Conservation (phyloP, 92 coral and sea anemone genomes). For the Meandrina meandrites region DNA sequence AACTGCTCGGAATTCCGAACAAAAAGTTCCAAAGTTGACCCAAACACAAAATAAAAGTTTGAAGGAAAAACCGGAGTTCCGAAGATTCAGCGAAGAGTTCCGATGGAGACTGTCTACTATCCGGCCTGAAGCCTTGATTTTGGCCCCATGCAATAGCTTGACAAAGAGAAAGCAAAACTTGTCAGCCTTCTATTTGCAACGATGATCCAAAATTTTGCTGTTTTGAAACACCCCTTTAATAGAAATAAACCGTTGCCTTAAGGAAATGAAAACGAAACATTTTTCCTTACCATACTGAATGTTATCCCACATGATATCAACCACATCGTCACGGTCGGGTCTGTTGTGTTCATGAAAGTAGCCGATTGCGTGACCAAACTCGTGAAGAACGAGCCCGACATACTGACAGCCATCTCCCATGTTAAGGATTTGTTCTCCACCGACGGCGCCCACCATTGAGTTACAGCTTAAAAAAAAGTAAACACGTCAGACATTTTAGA, state of each 20-base stretch:
- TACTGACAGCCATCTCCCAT: slow-evolving; percentile 84
- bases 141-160: background rate
- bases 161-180: background rate
- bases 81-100: background rate
- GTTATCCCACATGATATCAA: slow-evolving; percentile 76
- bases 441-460: slow-evolving; percentile 82
- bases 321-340: slow-evolving; percentile 82
- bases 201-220: background rate
- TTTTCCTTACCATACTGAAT: slow-evolving; percentile 59
- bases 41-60: background rate
- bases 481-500: no score
- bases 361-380: slow-evolving; percentile 89
- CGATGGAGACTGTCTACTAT: no score
- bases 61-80: background rate
- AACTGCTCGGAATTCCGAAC: background rate
- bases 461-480: slow-evolving; percentile 57
- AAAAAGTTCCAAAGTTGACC: background rate
- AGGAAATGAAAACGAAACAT: background rate
- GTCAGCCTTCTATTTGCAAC: background rate
- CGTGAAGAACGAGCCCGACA: slow-evolving; percentile 82
- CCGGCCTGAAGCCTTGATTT: no score
- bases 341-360: slow-evolving; percentile 87
- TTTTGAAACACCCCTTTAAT: background rate
- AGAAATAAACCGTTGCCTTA: background rate
- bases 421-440: slow-evolving; percentile 83